A percentile compares a stretch with the other conserved stretches of the same genome.
These are phyloP conservation scores for Lithosia quadra DNA, from an alignment of 2,888 invertebrate genomes.

Conservation along the genomic window DNA sequence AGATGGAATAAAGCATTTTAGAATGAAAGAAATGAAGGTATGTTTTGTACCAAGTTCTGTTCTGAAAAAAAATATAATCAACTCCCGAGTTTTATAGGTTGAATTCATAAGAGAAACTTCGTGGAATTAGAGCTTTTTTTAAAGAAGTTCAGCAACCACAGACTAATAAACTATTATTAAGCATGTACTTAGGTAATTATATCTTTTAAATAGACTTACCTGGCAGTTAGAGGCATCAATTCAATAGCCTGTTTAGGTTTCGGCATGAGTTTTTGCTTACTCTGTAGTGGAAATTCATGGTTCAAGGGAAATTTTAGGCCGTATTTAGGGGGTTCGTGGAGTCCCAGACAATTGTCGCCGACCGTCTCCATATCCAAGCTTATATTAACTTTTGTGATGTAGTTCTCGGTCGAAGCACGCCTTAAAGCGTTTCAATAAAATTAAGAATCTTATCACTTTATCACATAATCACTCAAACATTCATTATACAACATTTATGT, in stretches of 20 bases:
- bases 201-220: slow-evolving; percentile 79
- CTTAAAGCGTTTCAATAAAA: background rate
- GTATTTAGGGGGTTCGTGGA: slow-evolving; percentile 86
- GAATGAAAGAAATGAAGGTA: background rate
- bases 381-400: slow-evolving; percentile 19
- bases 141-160: background rate
- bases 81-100: background rate
- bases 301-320: slow-evolving; percentile 92
- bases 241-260: slow-evolving; percentile 90
- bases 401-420: background rate
- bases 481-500: background rate
- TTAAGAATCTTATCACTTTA: background rate
- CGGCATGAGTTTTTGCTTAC: slow-evolving; percentile 89
- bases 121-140: background rate
- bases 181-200: too few species aligned
- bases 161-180: too few species aligned
- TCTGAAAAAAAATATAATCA: background rate
- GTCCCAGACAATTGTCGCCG: slow-evolving; percentile 45
- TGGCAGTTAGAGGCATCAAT: slow-evolving; percentile 90
- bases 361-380: slow-evolving; percentile 59
- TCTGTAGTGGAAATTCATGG: slow-evolving; percentile 91
- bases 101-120: background rate
- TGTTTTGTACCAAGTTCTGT: background rate
- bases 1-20: background rate
- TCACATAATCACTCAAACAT: slow-evolving; percentile 7